Percentiles rank a stretch among this genome's conserved stretches.
Conservation (phyloP, 1,140 invertebrate genomes). For the Drosophila auraria region DNA sequence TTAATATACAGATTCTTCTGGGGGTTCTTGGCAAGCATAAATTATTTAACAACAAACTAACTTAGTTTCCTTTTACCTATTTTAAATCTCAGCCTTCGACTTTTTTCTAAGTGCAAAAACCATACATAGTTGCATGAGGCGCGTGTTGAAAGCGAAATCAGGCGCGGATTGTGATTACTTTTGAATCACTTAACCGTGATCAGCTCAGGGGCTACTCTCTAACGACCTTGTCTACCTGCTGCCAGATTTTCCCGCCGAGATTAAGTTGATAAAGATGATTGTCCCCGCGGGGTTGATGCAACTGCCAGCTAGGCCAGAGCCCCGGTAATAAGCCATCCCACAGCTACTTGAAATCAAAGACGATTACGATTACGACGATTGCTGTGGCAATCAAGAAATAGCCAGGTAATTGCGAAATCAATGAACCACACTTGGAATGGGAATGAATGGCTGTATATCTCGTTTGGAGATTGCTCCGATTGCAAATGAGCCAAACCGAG, state of each 20-base stretch:
- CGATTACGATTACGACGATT: slow-evolving; percentile 25
- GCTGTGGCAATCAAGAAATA: slow-evolving; percentile 35
- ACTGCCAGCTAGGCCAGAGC: slow-evolving; percentile 20
- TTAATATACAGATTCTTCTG: too few species aligned
- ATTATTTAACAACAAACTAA: background rate
- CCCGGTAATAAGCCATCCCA: slow-evolving; percentile 47
- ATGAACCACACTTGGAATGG: slow-evolving; percentile 49
- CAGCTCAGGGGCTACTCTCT: slow-evolving; percentile 59
- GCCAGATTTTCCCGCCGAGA: slow-evolving; percentile 54
- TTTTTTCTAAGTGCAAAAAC: background rate
- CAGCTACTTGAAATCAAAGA: slow-evolving; percentile 52
- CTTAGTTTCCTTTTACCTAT: too few species aligned
- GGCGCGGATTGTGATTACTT: slow-evolving; percentile 49
- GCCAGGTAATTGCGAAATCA: slow-evolving; percentile 59
- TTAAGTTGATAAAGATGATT: slow-evolving; percentile 47
- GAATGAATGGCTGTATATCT: slow-evolving; percentile 6
- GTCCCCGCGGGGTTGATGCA: slow-evolving; percentile 57
- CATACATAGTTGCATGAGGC: slow-evolving; percentile 60
- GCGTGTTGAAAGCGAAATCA: slow-evolving; percentile 76
- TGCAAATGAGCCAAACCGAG: slow-evolving; percentile 45
- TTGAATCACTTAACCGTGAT: slow-evolving; percentile 57
- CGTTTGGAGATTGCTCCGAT: slow-evolving; percentile 26
- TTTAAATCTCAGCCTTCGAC: too few species aligned
- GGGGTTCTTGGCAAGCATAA: background rate
- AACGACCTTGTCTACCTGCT: slow-evolving; percentile 64